A percentile compares a stretch with the other conserved stretches of the same genome.
Evolutionary conservation across 2,113 vertebrate genomes (phyloP).

Genomic region (Sinocyclocheilus rhinocerous): DNA sequence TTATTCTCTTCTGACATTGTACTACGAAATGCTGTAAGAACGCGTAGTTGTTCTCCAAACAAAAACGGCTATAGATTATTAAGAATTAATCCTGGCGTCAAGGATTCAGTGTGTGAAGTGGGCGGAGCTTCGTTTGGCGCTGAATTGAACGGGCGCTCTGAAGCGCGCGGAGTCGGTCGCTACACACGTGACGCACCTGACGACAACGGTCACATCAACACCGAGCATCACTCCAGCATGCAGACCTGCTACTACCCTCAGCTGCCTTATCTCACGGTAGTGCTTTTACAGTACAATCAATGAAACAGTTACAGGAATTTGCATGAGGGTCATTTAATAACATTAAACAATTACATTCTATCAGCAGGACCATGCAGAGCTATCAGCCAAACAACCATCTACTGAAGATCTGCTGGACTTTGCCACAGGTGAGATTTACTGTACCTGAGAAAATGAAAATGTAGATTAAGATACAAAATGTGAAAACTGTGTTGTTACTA

Average conservation of each 20-base stretch:
- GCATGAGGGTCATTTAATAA: background rate
- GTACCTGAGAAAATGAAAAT: background rate
- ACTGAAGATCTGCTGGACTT: conserved; percentile 13
- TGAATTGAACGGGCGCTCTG: conserved; percentile 14
- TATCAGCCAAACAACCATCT: background rate
- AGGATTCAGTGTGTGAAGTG: background rate
- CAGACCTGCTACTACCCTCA: background rate
- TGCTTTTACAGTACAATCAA: too few species aligned
- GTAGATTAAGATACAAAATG: background rate
- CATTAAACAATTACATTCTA: background rate
- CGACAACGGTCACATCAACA: conserved; percentile 8
- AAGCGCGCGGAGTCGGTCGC: conserved; percentile 43
- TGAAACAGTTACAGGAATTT: background rate
- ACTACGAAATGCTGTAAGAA: background rate
- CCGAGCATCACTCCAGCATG: too few species aligned
- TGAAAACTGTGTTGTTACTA: background rate
- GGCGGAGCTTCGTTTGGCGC: background rate
- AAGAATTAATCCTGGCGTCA: background rate
- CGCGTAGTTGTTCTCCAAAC: too few species aligned
- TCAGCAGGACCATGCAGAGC: conserved; percentile 13
- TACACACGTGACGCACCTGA: conserved; percentile 15
- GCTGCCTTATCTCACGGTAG: conserved; percentile 8
- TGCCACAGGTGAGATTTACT: conserved; percentile 29
- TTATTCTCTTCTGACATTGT: background rate
- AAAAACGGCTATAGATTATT: too few species aligned